Conservation (phyloP, 2,797 vertebrate species). For the Octomys mimax region DNA sequence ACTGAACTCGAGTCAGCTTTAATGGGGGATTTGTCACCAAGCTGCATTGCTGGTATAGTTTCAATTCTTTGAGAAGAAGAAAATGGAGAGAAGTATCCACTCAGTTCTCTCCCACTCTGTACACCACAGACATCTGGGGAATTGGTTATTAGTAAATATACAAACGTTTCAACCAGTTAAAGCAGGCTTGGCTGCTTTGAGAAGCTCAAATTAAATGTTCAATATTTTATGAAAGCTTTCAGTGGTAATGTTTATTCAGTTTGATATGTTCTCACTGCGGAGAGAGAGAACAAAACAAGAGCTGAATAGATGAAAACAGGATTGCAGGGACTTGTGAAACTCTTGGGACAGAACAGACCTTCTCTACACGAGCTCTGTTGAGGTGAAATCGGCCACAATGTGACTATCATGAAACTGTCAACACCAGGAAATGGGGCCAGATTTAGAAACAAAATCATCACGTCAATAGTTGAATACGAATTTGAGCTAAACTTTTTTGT, state of each 20-base stretch:
- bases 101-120: accelerated
- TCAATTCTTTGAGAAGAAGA: neutral
- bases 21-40: neutral
- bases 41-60: neutral
- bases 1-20: neutral
- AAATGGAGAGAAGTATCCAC: too few relatives aligned
- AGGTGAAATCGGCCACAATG: neutral
- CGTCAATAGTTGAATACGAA: neutral
- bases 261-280: constrained; percentile 43
- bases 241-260: constrained; percentile 67
- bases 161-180: constrained; percentile 63
- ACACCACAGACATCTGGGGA: neutral
- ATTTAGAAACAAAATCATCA: neutral
- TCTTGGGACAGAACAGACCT: neutral
- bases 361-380: accelerated
- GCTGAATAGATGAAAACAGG: neutral
- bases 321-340: neutral
- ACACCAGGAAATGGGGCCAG: neutral
- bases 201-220: constrained; percentile 76
- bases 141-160: constrained; percentile 60
- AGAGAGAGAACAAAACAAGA: neutral
- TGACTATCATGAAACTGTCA: neutral
- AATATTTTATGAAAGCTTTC: constrained; percentile 78
- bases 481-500: neutral
- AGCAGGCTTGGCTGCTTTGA: constrained; percentile 46